Conservation (phyloP, 2,113 vertebrate species). For the Bagarius yarrelli region DNA sequence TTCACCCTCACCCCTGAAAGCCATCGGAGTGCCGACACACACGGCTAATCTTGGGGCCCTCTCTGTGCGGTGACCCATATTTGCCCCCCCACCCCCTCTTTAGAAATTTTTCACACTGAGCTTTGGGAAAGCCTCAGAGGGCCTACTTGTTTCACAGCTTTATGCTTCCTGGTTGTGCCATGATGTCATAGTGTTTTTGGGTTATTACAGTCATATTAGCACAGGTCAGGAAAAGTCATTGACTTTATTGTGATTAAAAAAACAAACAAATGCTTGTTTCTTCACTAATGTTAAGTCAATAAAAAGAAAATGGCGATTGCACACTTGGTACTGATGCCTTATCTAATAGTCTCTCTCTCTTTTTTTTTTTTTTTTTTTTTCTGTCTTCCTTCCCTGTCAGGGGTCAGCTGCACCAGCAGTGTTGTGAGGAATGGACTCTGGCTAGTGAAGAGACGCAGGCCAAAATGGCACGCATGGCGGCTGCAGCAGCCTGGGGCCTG, state of each 20-base stretch:
- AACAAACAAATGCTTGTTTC: background rate
- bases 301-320: background rate
- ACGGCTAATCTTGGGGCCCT: conserved; percentile 22
- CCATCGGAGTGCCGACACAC: background rate
- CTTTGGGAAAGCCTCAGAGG: conserved; percentile 21
- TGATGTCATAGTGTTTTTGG: conserved; percentile 40
- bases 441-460: conserved; percentile 95
- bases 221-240: background rate
- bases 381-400: conserved; percentile 63
- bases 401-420: conserved; percentile 97
- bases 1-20: conserved; percentile 49
- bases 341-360: background rate
- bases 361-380: background rate
- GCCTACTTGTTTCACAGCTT: conserved; percentile 19
- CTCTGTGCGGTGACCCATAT: background rate
- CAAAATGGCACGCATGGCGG: conserved; percentile 99
- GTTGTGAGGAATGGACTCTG: conserved; percentile 96
- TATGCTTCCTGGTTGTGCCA: conserved; percentile 11
- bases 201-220: conserved; percentile 4
- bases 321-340: background rate
- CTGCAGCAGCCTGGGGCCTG: conserved; percentile 95
- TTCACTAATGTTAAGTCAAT: background rate
- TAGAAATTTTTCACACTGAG: background rate
- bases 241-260: conserved; percentile 1
- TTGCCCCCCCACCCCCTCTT: background rate